Base-by-base conservation (phyloP, 2,888 invertebrate genomes). In the Phlogophora meticulosa region DNA sequence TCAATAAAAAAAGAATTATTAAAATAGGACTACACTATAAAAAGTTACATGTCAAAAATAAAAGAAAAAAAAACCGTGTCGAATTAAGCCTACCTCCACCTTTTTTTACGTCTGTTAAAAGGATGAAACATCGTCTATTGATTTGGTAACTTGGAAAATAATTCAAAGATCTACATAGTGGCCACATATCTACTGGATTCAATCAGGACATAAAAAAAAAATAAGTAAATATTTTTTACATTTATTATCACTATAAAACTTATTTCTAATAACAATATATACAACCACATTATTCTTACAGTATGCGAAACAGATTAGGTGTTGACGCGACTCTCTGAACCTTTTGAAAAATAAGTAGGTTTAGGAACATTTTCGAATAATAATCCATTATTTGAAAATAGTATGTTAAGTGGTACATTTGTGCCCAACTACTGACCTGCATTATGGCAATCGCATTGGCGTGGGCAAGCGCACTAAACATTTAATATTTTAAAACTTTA, bases 191-290 rank as follows among this genome's bases (percentile, higher is more conserved):
- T 15, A 28, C 28, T 28, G 22, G 34, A 22, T 57, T 34, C 5
- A n/a, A 34, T n/a, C 7, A 42, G 42, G 55, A 17, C n/a, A 55
- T 11, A 36, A 72, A 79, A 81, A 63, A 69, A 69, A 55, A 46
- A 49, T 28, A 60, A 57, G 28, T 75, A 77, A 82, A 72, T 75
- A 81, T 75, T 82, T 69, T 69, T 53, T 60, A 86, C 81, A 85
- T 90, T 90, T 90, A 90, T 89, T 87, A 83, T 83, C 66, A 74
- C 86, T 88, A 86, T 85, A 87, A 87, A 87, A 86, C 81, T 82
- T 81, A 82, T 79, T 73, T 45, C 71, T 83, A 85, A 42, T 84
- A 87, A 87, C 87, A 86, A 86, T 87, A 87, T 87, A 88, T 85
- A 90, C 87, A 89, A 87, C 79, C 79, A 83, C 81, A 81, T 68